These are phyloP conservation scores for Dasysyrphus tricinctus DNA, from an alignment of 2,888 invertebrate species.

Conservation along the genomic window DNA sequence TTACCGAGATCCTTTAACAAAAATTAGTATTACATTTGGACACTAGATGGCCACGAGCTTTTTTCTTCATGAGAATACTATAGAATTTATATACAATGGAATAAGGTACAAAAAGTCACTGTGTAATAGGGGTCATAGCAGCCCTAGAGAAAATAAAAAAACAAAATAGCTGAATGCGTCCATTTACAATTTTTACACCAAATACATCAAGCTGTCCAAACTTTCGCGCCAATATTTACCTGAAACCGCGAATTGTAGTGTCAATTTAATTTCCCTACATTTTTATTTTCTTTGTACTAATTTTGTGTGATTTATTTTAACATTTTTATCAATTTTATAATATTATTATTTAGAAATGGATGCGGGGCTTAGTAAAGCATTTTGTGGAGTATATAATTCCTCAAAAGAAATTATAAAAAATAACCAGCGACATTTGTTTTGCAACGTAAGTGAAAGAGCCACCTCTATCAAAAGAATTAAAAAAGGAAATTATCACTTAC, in stretches of 20 bases:
- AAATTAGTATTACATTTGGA: no score
- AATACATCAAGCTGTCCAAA: constrained; percentile 24
- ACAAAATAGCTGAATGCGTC: neutral
- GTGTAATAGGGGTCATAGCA: no score
- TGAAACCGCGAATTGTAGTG: constrained; percentile 42
- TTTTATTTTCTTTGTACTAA: constrained; percentile 16
- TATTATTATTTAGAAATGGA: constrained; percentile 77
- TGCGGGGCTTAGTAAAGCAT: constrained; percentile 79
- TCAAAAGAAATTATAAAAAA: constrained; percentile 82
- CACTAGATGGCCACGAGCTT: no score
- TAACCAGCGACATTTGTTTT: constrained; percentile 81
- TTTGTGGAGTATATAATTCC: constrained; percentile 81
- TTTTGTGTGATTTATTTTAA: constrained; percentile 21
- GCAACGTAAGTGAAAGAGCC: constrained; percentile 79
- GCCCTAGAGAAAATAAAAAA: no score
- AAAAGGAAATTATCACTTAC: neutral
- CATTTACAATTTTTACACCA: constrained; percentile 17
- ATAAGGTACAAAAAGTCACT: no score
- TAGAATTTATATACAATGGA: no score
- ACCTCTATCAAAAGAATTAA: neutral
- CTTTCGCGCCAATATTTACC: constrained; percentile 66
- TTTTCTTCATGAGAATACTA: no score
- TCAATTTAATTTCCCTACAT: constrained; percentile 16
- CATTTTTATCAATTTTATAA: constrained; percentile 17
- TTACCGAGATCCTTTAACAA: no score